phyloP scores from a whole-genome alignment of 2,113 vertebrate species.

The Corythoichthys intestinalis region DNA sequence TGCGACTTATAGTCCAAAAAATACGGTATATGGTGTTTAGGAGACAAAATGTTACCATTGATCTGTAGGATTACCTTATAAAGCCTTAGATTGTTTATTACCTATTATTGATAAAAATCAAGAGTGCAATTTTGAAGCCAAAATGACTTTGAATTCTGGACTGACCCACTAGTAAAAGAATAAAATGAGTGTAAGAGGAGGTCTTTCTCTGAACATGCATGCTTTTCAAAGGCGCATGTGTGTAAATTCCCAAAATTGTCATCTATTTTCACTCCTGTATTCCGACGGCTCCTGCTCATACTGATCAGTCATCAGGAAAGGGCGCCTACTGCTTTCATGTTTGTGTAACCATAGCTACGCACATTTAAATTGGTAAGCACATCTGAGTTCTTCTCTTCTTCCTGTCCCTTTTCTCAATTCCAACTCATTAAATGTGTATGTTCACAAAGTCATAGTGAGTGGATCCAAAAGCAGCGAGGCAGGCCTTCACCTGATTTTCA shows the following conservation, averaged over 20 bases:
- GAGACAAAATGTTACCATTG: too few relatives aligned
- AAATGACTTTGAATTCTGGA: neutral
- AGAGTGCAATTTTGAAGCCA: neutral
- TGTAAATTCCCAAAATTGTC: conserved; percentile 5
- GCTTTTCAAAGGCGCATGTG: neutral
- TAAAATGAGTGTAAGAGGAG: conserved; percentile 1
- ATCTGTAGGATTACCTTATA: too few relatives aligned
- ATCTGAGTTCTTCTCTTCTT: conserved; percentile 56
- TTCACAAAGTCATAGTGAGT: conserved; percentile 54
- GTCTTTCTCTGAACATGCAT: neutral
- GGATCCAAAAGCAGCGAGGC: conserved; percentile 38
- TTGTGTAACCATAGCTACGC: conserved; percentile 74
- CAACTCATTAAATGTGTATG: conserved; percentile 70
- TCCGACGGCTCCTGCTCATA: conserved; percentile 40
- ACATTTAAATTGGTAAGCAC: conserved; percentile 71
- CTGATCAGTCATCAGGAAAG: conserved; percentile 61
- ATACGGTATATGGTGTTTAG: too few relatives aligned
- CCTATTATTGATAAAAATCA: too few relatives aligned
- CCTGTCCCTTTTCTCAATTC: conserved; percentile 54
- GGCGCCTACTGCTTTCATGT: conserved; percentile 68
- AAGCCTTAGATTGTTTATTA: too few relatives aligned
- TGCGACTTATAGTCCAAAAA: too few relatives aligned
- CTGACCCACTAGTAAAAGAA: conserved; percentile 14
- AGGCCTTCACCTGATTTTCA: conserved; percentile 50
- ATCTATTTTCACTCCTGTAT: conserved; percentile 21